phyloP scores from a whole-genome alignment of 2,797 vertebrate genomes.

The Lepus townsendii region DNA sequence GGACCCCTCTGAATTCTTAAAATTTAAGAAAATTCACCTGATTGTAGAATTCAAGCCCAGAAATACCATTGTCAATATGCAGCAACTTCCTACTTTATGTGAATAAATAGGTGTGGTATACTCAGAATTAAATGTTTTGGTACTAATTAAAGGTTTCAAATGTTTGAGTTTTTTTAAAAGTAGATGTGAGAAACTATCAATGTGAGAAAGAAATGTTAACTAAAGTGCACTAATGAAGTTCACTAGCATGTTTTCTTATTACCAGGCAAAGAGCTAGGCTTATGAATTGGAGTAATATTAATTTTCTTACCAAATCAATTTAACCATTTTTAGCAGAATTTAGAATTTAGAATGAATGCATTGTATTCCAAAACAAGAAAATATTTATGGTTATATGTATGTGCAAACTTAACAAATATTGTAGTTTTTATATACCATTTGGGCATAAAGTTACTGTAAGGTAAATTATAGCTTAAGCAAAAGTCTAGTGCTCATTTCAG shows the following conservation, averaged over 20 bases:
- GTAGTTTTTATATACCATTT: slow-evolving; percentile 48
- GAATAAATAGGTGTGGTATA: background rate
- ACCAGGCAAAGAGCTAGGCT: background rate
- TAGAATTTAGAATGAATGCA: slow-evolving; percentile 6
- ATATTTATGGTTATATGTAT: background rate
- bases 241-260: background rate
- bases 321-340: slow-evolving; percentile 1
- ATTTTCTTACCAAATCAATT: slow-evolving; percentile 12
- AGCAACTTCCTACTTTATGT: background rate
- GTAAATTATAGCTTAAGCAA: slow-evolving; percentile 19
- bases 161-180: background rate
- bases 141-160: background rate
- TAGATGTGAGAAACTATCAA: background rate
- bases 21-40: background rate
- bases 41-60: background rate
- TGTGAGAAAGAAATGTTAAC: slow-evolving; percentile 39
- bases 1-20: slow-evolving; percentile 1
- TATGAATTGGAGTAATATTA: background rate
- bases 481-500: slow-evolving; percentile 48
- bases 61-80: background rate
- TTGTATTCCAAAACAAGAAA: background rate
- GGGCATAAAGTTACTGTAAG: background rate
- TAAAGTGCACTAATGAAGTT: background rate
- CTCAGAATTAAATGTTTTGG: slow-evolving; percentile 2
- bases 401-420: background rate